phyloP scores from a whole-genome alignment of 2,888 invertebrate genomes.

The Ennomos quercinarius region DNA sequence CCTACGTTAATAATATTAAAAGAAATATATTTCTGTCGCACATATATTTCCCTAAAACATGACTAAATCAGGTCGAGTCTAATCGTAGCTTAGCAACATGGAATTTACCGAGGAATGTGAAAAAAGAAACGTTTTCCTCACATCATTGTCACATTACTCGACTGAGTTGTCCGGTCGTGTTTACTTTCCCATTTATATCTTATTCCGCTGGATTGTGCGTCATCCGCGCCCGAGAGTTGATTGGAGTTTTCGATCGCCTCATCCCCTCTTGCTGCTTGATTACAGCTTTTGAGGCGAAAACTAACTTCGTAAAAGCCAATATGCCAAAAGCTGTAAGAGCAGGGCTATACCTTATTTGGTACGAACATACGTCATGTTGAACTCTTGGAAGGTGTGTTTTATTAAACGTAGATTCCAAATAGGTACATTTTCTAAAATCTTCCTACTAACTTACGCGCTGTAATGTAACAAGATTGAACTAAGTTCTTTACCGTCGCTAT shows the following conservation, averaged over 20 bases:
- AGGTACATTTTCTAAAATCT: no score
- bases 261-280: conserved; percentile 27
- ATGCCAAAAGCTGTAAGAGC: background rate
- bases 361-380: no score
- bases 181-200: conserved; percentile 62
- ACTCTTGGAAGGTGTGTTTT: no score
- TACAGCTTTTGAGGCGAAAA: conserved; percentile 25
- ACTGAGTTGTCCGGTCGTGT: conserved; percentile 34
- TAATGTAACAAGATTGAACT: conserved; percentile 11
- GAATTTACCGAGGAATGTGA: conserved; percentile 9
- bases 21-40: no score
- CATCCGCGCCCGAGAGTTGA: conserved; percentile 45
- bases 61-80: no score
- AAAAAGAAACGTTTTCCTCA: conserved; percentile 14
- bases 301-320: background rate
- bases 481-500: conserved; percentile 3
- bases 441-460: no score
- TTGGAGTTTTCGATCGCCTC: conserved; percentile 49
- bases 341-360: no score
- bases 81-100: no score
- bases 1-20: no score
- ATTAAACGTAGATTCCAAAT: no score
- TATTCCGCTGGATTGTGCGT: conserved; percentile 53
- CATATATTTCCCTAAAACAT: no score
- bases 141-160: conserved; percentile 23